Base-by-base conservation (phyloP, 1,140 invertebrate species). In the Mactra quadrangularis region DNA sequence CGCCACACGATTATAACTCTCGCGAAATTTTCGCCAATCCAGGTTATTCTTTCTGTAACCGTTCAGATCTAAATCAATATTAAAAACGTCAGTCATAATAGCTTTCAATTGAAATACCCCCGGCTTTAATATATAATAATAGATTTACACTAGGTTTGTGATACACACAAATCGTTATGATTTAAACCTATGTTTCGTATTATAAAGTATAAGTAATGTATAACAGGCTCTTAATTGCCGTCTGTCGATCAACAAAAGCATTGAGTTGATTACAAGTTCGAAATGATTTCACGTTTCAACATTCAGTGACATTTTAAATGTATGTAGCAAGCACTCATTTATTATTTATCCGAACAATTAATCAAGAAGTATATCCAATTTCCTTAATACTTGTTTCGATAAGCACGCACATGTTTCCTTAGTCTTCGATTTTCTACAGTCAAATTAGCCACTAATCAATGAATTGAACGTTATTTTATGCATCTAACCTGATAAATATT, bases 1-100 rank as follows among this genome's bases (percentile, higher is more conserved):
- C 50, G 76, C 68, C 22, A 79, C 62, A 33, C 62, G 45, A 50
- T 68, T 70, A 47, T 79, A 79, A 15, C 15, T 68, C 19, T 79
- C 76, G 35, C 64, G 64, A 70, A 79, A 79, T 53, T 68, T 79
- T 68, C 76, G 31, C 76, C 76, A 79, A 59, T 79, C 76, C 57
- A 79, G 57, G 50, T 79, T 66, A 45, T 79, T 79, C 64, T 70
- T 79, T 70, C 76, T 60, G 33, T 70, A 79, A 29, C 76, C 76
- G 59, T 57, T 35, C 59, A 15, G 22, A 17, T 53, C 64, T 11
- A 59, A 57, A 79, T 79, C 76, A 60, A 79, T 79, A 79, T 79
- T 55, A 79, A 79, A 79, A 9, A 53, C 62, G 62, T 79, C 76
- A 68, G 76, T 68, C 76, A 79, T 79, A 59, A 57, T 75, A 66